Evolutionary conservation across 2,113 vertebrate genomes (phyloP).

Genomic region (Poeciliopsis turrubarensis): DNA sequence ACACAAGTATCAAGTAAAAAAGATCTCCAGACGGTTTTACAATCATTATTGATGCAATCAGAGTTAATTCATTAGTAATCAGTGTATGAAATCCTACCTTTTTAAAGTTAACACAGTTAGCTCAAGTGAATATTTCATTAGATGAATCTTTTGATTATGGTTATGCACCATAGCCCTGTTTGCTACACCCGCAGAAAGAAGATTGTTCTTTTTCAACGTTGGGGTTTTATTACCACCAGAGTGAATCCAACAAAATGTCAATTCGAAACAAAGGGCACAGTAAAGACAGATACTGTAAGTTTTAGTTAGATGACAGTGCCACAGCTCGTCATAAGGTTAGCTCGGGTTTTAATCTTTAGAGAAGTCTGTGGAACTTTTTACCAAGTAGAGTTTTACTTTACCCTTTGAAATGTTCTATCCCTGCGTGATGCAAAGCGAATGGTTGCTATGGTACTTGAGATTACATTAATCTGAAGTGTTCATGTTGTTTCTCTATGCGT

Average conservation of each 20-base stretch:
- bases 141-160: not conserved
- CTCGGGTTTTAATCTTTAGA: not conserved
- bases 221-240: not conserved
- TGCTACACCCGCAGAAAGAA: not conserved
- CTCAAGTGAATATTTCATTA: not conserved
- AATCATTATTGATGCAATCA: not conserved
- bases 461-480: not conserved
- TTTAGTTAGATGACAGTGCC: not conserved
- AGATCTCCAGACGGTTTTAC: not conserved
- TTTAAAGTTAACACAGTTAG: not conserved
- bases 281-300: too few relatives aligned
- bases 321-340: not conserved
- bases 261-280: not conserved
- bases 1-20: not conserved
- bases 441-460: too few relatives aligned
- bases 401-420: too few relatives aligned
- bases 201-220: not conserved
- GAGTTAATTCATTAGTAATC: not conserved
- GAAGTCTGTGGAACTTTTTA: not conserved
- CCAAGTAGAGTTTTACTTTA: too few relatives aligned
- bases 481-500: not conserved
- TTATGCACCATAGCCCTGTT: not conserved
- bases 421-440: too few relatives aligned
- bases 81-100: too few relatives aligned
- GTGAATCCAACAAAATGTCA: not conserved